phyloP scores from a whole-genome alignment of 2,888 invertebrate genomes.

The Mimas tiliae region DNA sequence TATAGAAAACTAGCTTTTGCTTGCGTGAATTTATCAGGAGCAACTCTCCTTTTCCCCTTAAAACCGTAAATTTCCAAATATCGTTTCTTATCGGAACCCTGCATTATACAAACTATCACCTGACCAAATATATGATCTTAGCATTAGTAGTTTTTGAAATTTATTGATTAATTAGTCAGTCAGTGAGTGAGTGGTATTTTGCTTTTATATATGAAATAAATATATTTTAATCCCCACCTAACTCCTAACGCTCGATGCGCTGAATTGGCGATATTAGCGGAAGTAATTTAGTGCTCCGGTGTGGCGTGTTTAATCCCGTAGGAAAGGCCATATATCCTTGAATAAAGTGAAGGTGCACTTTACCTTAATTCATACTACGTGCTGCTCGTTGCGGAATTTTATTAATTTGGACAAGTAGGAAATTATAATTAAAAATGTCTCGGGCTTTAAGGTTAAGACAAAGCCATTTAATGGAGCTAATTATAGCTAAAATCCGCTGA shows the following conservation, averaged over 20 bases:
- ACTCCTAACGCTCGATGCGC: conserved; percentile 4
- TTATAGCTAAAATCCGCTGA: not conserved
- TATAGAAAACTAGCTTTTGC: not conserved
- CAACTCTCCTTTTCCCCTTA: no score
- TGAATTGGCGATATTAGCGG: conserved; percentile 17
- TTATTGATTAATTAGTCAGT: no score
- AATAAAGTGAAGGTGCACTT: conserved; percentile 16
- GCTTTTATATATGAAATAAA: no score
- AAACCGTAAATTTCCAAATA: no score
- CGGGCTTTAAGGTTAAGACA: not conserved
- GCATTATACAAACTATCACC: no score
- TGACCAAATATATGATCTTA: no score
- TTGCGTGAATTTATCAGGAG: no score
- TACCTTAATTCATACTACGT: conserved; percentile 18
- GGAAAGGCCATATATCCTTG: conserved; percentile 15
- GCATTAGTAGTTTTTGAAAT: no score
- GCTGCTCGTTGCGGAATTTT: conserved; percentile 10
- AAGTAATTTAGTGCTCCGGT: conserved; percentile 13
- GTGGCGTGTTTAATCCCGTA: conserved; percentile 10
- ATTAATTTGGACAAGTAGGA: not conserved
- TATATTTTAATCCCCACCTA: no score
- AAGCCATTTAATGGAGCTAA: not conserved
- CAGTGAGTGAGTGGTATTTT: no score
- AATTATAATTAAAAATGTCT: conserved; percentile 19
- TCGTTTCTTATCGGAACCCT: no score